These are phyloP conservation scores for Protaetia brevitarsis DNA, from an alignment of 1,140 invertebrate genomes.

Conservation along the genomic window DNA sequence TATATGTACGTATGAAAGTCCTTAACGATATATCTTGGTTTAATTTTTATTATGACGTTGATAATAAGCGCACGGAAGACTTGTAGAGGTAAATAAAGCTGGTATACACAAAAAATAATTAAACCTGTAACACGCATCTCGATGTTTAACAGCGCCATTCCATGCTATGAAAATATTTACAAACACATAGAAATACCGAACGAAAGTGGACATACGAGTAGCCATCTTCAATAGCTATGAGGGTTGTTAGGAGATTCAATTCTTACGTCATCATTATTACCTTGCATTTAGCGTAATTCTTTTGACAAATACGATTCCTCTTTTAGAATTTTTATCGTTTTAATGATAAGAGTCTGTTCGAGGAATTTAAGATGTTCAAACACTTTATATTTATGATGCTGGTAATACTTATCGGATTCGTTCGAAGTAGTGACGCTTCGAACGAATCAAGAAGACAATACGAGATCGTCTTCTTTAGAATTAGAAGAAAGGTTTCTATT, in stretches of 20 bases:
- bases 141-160: not conserved
- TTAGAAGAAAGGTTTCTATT: no score
- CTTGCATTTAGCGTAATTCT: not conserved
- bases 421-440: no score
- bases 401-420: no score
- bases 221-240: not conserved
- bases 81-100: not conserved
- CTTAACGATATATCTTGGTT: not conserved
- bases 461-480: no score
- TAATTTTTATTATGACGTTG: not conserved
- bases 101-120: conserved; percentile 1
- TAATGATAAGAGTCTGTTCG: no score
- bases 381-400: no score
- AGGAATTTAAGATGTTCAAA: no score
- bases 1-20: not conserved
- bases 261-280: not conserved
- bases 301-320: not conserved
- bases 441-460: no score
- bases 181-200: not conserved
- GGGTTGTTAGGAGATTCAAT: not conserved
- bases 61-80: not conserved
- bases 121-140: not conserved
- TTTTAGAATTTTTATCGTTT: not conserved
- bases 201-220: not conserved
- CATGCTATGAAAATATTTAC: conserved; percentile 4